Evolutionary conservation across 1,140 invertebrate genomes (phyloP), one percentile per base, ranked within the genome.

Genomic region (Achatina immaculata): DNA sequence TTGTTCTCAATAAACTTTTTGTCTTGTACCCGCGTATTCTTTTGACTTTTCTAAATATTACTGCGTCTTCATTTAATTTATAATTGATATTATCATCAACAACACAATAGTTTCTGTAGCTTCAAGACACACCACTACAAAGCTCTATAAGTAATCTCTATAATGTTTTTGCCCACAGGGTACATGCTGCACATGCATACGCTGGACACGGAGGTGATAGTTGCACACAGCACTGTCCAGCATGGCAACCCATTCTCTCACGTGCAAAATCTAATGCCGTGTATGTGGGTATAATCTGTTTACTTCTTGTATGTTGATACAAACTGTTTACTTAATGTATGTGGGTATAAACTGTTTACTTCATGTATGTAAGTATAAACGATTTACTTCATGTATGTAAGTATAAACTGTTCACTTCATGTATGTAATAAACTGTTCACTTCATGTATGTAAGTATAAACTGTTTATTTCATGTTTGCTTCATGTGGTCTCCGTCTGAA

Each of bases 101-200:
- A 9, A 14, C 16, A 24, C 48, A 55, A 55, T 19, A 9, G 7
- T 19, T 2, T 21, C 48, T 55, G 24, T 55, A 55, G 19, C 21
- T 55, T 55, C 24, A 2, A 55, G 16, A 55, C 16, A 21, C 24
- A 55, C 24, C 19, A 14, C 24, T 3, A n/a, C n/a, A n/a, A n/a
- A n/a, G n/a, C n/a, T n/a, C 42, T 28, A 40, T 42, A 7, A 42
- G 19, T 31, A 73, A 73, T 4, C 34, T 42, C 3, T 73, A 7
- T 42, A 28, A 45, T 34, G 2, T 24, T 16, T 40, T 2, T 72
- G 1, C 51, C 36, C 34, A 34, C 81, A 82, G 81, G 81, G 81
- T 82, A 82, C 68, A 82, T 82, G 81, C 42, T 43, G n/a, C 69
- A 73, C n/a, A 42, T 82, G 38, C 75, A 82, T 68, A 65, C 55